Percentiles rank a stretch among this genome's conserved stretches.
Evolutionary conservation across 2,797 vertebrate genomes (phyloP).

Genomic region (Pangasius sanitwongsei): DNA sequence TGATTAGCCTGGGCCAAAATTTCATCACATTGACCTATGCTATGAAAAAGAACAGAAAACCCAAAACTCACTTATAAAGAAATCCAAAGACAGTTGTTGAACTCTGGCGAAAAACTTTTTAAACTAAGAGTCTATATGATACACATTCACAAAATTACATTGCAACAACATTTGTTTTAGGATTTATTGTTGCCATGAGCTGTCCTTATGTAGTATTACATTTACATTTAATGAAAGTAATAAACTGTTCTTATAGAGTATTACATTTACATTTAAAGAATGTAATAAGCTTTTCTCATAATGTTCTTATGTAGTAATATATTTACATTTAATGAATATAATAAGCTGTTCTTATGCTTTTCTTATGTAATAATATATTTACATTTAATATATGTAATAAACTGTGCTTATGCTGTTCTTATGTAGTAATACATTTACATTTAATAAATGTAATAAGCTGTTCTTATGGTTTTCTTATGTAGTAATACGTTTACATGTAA

Average conservation of each 20-base stretch:
- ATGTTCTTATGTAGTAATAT: too few species aligned
- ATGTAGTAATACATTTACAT: too few species aligned
- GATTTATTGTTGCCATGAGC: background rate
- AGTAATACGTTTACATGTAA: background rate
- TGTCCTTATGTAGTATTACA: background rate
- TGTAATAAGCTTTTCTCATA: background rate
- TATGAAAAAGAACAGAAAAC: background rate
- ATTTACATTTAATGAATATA: background rate
- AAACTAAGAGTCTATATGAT: background rate
- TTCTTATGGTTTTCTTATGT: background rate
- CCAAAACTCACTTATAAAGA: background rate
- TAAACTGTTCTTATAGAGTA: background rate
- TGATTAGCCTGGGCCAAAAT: background rate
- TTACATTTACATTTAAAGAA: background rate
- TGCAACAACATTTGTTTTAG: background rate
- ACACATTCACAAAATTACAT: background rate
- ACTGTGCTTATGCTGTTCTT: background rate
- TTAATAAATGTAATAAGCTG: background rate
- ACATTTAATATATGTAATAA: background rate
- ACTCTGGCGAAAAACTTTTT: too few species aligned
- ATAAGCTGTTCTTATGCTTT: background rate
- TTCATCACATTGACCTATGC: background rate
- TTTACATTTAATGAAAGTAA: background rate
- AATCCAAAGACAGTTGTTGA: background rate
- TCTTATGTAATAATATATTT: background rate